Base-by-base conservation (phyloP, 2,888 invertebrate genomes). In the Melinaea marsaeus region DNA sequence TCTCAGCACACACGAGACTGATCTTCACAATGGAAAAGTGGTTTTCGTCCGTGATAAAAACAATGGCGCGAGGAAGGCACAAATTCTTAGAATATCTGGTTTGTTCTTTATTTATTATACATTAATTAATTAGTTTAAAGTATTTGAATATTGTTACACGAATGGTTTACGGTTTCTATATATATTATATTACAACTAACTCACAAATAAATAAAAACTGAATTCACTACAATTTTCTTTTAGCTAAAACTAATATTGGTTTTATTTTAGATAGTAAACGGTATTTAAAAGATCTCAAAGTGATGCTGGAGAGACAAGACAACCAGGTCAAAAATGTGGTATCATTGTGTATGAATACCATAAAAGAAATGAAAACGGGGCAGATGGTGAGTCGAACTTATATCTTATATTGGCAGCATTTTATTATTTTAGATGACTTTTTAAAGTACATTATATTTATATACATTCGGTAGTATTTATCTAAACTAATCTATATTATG, bases 61-160 rank as follows among this genome's bases (percentile, higher is more conserved):
- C 55, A 74, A 74, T 51, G 73, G 70, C 47, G 69, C 78, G 4
- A 75, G 77, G 9, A 76, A 76, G 45, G 85, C 79, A 11, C 80
- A 81, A 71, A 76, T 86, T 57, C 67, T 84, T 37, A 74, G 75
- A 4, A 74, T 84, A 46, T 83, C 86, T 58, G 85, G 86, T 85
- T 70, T 66, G 76, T 74, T 45, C 22, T 22, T 57, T 51, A 56
- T 33, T 42, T 61, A 34, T 32, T 56, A 48, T 61, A 54, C 57
- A 13, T 42, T 54, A 35, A 42, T 42, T 51, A 7, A n/a, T 48
- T 46, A 9, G n/a, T 46, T 46, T 46, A 2, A 5, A 46, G 2
- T 7, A 46, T 46, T 46, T 46, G 46, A 5, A 2, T 46, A n/a
- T 46, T 46, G 4, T 46, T 4, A 46, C 3, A 6, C 7, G 5